A percentile compares a stretch with the other conserved stretches of the same genome.
Evolutionary conservation across 2,797 vertebrate genomes (phyloP).

Genomic region (Forpus xanthops): DNA sequence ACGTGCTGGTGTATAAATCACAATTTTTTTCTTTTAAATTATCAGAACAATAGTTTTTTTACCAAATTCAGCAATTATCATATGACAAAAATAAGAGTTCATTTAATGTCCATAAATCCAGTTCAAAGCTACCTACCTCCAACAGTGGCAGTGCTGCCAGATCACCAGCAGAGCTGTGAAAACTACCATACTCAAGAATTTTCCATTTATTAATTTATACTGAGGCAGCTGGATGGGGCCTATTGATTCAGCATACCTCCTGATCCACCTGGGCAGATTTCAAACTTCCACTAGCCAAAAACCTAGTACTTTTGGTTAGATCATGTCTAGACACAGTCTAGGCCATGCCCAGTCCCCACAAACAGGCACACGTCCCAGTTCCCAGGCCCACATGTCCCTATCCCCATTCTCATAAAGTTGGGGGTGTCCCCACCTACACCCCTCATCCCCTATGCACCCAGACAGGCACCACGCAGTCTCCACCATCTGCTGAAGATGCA

Average conservation of each 20-base stretch:
- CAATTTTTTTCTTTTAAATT: background rate
- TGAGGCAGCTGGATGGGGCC: background rate
- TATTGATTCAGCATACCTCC: background rate
- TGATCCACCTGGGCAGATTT: conserved; percentile 18
- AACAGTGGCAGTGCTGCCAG: background rate
- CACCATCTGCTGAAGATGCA: background rate
- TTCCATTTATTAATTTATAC: background rate
- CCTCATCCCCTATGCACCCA: background rate
- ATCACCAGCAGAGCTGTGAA: background rate
- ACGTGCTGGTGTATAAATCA: background rate
- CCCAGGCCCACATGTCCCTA: background rate
- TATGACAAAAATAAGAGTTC: background rate
- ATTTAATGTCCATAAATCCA: background rate
- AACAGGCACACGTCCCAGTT: background rate
- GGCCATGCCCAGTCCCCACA: background rate
- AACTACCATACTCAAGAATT: background rate
- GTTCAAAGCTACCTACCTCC: background rate
- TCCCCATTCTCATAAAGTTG: background rate
- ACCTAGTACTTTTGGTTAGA: conserved; percentile 7
- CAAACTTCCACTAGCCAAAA: background rate
- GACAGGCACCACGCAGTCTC: background rate
- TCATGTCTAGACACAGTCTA: conserved; percentile 45
- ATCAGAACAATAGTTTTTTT: background rate
- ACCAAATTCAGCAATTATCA: background rate
- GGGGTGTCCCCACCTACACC: background rate